Evolutionary conservation across 1,140 invertebrate species (phyloP), one percentile per base, ranked within the genome.

Genomic region (Sogatella furcifera): DNA sequence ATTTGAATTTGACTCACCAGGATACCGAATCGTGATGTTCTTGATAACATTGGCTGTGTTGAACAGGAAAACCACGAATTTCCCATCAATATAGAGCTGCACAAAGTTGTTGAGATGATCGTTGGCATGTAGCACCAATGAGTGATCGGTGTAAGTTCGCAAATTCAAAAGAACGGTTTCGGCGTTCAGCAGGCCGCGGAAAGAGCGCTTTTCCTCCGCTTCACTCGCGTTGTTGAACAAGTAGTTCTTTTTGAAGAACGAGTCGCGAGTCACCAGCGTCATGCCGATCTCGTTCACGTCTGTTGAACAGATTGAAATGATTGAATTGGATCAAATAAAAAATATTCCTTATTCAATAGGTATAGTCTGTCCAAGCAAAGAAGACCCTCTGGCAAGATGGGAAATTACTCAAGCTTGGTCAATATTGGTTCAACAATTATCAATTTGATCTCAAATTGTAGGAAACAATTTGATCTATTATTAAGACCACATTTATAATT

Each of bases 101-200:
- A 94, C 84, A 72, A 97, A 96, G 72, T 97, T 97, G 66, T 95
- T 95, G 42, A 93, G 76, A 73, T 95, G 88, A 75, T 96, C 93
- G 70, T 95, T 92, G 5, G 90, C 89, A 68, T 95, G 95, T 0
- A 96, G 75, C 19, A 97, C 83, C 57, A 95, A 70, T 0, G 90
- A 86, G 64, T 87, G 81, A 31, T 80, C 78, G 65, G 92, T 89
- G 69, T 92, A 92, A 0, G 92, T 96, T 62, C 92, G 76, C 49
- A 96, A 75, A 73, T 93, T 95, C 55, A 96, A 79, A 8, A 94
- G 75, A 52, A 96, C 83, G 64, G 89, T 84, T 68, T 90, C 82
- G 58, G 83, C 82, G 64, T 84, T 84, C 1, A 92, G 69, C 17
- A 86, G 70, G 9, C 72, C 63, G 44, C 73, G 76, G 34, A 82